phyloP scores from a whole-genome alignment of 2,888 invertebrate species.

The Andrena chrysosceles region DNA sequence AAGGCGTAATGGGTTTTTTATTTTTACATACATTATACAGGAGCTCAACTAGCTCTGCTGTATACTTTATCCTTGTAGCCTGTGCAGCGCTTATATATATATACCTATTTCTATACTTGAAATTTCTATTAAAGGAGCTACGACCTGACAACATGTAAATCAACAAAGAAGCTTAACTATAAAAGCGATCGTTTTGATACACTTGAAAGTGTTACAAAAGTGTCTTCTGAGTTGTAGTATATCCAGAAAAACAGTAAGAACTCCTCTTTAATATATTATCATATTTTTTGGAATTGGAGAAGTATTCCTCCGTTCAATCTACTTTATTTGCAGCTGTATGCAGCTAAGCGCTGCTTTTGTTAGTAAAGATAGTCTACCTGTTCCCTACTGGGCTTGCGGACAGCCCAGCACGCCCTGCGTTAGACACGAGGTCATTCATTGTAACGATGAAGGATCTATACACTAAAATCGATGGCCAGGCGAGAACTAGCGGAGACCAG shows the following conservation, averaged over 20 bases:
- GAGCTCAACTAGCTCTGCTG: neutral
- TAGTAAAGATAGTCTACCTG: too few species aligned
- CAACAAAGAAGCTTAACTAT: neutral
- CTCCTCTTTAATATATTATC: neutral
- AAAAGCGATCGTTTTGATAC: neutral
- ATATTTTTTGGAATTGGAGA: too few species aligned
- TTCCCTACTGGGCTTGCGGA: neutral
- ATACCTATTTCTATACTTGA: neutral
- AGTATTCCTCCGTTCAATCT: too few species aligned
- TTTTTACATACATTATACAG: constrained; percentile 43
- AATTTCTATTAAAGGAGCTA: neutral
- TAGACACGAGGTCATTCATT: neutral
- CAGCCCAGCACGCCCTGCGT: neutral
- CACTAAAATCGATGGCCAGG: neutral
- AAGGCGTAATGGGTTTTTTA: constrained; percentile 4
- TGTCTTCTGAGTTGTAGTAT: neutral
- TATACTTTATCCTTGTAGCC: neutral
- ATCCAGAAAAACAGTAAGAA: neutral
- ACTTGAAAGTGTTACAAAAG: neutral
- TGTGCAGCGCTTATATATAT: neutral
- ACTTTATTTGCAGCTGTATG: too few species aligned
- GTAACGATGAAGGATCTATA: neutral
- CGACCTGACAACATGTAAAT: neutral
- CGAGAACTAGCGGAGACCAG: neutral
- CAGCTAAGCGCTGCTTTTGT: too few species aligned